Conservation (phyloP, 1,140 invertebrate species). For the Melitaea cinxia region DNA sequence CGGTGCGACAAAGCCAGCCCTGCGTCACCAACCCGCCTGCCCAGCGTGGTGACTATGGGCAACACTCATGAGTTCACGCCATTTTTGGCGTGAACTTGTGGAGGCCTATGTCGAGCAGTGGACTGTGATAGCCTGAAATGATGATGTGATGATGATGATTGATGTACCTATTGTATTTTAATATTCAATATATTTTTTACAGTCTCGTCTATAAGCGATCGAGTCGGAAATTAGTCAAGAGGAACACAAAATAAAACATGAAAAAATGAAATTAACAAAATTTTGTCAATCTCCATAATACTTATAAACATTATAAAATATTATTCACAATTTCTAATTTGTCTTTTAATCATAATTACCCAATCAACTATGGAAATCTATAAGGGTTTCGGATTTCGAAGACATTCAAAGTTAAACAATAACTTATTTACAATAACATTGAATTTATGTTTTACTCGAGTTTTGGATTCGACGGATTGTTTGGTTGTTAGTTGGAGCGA, state of each 20-base stretch:
- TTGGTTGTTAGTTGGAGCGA: neutral
- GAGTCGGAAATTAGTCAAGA: neutral
- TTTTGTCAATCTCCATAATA: too few relatives aligned
- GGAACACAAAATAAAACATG: neutral
- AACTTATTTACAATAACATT: neutral
- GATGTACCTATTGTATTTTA: neutral
- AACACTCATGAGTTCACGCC: too few relatives aligned
- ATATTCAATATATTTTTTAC: slow-evolving; percentile 46
- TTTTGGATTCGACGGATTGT: slow-evolving; percentile 12
- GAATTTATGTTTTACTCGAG: slow-evolving; percentile 5
- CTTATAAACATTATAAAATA: too few relatives aligned
- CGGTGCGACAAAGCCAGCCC: too few relatives aligned
- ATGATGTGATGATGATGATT: too few relatives aligned
- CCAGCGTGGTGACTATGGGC: too few relatives aligned
- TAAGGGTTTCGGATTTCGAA: neutral
- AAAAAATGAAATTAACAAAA: slow-evolving; percentile 1
- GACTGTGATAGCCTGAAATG: too few relatives aligned
- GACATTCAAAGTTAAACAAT: neutral
- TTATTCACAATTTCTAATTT: neutral
- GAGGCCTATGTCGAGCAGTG: too few relatives aligned
- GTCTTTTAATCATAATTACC: neutral
- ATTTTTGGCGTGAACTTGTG: too few relatives aligned
- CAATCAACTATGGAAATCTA: neutral
- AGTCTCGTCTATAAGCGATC: slow-evolving; percentile 55
- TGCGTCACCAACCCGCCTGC: too few relatives aligned